Base-by-base conservation (phyloP, 2,113 vertebrate genomes). In the Numenius arquata region DNA sequence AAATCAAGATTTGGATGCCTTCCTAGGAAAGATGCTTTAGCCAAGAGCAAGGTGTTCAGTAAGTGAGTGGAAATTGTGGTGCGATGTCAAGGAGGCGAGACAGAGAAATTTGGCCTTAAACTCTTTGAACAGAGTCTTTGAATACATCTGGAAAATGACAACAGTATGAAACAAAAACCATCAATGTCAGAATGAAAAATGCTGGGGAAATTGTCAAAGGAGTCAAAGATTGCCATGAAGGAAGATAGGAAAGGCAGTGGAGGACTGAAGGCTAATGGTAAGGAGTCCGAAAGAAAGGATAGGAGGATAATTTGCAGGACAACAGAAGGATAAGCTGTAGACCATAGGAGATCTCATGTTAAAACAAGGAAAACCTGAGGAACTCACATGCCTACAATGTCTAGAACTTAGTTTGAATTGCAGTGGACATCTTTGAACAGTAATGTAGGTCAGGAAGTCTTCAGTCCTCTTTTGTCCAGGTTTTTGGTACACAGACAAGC, bases 41-140 rank as follows among this genome's bases (percentile, higher is more conserved):
- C 90, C 73, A 95, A 96, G 84, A 85, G 83, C 63, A 96, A 89
- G 38, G 71, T 92, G 41, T 89, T 89, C 63, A 78, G 43, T 91
- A 66, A 92, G 34, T 62, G 59, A 79, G 38, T 76, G 32, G 88
- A 92, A 91, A 92, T 50, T 53, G 30, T 82, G 55, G 41, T 59
- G 23, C 62, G n/a, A 47, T 82, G 58, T 93, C 71, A 78, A 78
- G 29, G 18, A 75, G 53, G 48, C 3, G 1, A 79, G 53, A 87
- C 12, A 90, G 73, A 90, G 48, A 84, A 93, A 79, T 58, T 23
- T 82, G 74, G n/a, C 41, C 58, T 88, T 85, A 95, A 88, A 83
- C 32, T 85, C 84, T 83, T 78, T 73, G 40, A 94, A 62, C 15
- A 66, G 4, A 75, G 29, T 62, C 43, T 79, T 71, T 91, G 66